Evolutionary conservation across 2,888 invertebrate species (phyloP), one percentile per base, ranked within the genome.

Genomic region (Drosophila merina): DNA sequence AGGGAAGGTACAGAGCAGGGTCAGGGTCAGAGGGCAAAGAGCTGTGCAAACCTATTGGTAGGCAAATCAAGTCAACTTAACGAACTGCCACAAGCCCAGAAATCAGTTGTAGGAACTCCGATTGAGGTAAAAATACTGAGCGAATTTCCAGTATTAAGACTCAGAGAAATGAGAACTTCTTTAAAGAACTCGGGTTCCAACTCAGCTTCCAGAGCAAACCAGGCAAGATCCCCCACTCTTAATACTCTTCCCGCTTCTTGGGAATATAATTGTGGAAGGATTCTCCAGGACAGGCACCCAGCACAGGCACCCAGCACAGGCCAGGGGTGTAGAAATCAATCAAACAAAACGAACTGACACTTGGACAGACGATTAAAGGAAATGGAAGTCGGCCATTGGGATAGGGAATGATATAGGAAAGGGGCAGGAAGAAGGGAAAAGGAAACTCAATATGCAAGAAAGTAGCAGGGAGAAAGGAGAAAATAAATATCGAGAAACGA

Each of bases 311-410:
- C 20, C 1, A 20, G 20, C 20, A 20, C 20, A 20, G 20, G 47
- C 62, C 60, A 60, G 47, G 60, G 60, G 63, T 64, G 71, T 77
- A 74, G 79, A 82, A 80, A 86, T 80, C 80, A 86, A 80, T 80
- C 80, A 80, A 80, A 86, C 80, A 86, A 86, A 80, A 79, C 84
- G 79, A 69, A 86, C 86, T 85, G 79, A 82, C 79, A 79, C 80
- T 80, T 86, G 80, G 84, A 86, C 86, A 86, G 83, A 86, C 80
- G 86, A 80, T 86, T 80, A 80, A 62, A 33, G 64, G 49, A 63
- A 62, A 62, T 62, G 62, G 63, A 25, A 60, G 47, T 45, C 48
- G 59, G 20, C 14, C 14, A 14, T 14, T 14, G 14, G 40, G 40
- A 20, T 14, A 36, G n/a, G n/a, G 36, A 36, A 36, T 12, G 36